Conservation (phyloP, 2,113 vertebrate genomes). For the Sciurus niger region DNA sequence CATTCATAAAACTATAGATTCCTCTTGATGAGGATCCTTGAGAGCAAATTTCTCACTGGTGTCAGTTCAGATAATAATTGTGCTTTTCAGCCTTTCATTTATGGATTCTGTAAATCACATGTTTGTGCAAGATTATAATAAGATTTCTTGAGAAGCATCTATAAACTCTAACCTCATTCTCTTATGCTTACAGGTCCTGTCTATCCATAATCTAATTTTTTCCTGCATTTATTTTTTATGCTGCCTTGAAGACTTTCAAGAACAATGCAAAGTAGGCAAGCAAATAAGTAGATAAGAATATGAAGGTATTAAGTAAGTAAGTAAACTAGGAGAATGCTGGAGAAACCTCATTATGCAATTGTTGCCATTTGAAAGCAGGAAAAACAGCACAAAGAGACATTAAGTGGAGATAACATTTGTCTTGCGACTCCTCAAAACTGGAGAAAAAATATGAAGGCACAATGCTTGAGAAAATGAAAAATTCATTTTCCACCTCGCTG, state of each 20-base stretch:
- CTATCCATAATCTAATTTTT: not conserved
- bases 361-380: not conserved
- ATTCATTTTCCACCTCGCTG: not conserved
- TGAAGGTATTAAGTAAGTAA: constrained; percentile 1
- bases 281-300: not conserved
- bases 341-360: not conserved
- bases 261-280: constrained; percentile 16
- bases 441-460: not conserved
- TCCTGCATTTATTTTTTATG: constrained; percentile 3
- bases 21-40: not conserved
- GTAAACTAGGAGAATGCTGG: not conserved
- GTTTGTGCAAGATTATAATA: not conserved
- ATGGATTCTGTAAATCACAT: not conserved
- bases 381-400: not conserved
- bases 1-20: not conserved
- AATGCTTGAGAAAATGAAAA: not conserved
- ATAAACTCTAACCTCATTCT: not conserved
- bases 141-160: not conserved
- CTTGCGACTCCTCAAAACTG: constrained; percentile 34
- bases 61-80: not conserved
- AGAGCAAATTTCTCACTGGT: not conserved
- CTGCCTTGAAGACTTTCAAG: not conserved
- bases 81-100: not conserved
- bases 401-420: not conserved
- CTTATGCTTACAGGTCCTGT: not conserved